Conservation (phyloP, 1,140 invertebrate genomes). For the Eumaeus atala region DNA sequence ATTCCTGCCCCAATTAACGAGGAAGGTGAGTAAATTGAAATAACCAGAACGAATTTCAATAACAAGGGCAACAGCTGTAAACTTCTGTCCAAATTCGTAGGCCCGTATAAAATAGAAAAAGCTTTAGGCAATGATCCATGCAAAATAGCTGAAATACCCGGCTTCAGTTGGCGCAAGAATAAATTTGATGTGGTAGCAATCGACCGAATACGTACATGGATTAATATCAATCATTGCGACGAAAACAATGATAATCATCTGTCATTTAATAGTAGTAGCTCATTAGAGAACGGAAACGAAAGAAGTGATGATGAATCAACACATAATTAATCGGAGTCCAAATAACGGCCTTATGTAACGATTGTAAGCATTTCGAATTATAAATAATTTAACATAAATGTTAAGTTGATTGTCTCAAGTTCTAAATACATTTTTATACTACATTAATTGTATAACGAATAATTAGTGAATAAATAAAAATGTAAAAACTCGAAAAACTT, state of each 20-base stretch:
- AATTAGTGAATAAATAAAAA: no score
- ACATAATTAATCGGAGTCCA: no score
- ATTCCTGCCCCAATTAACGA: constrained; percentile 18
- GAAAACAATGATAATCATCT: not conserved
- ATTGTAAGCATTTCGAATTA: no score
- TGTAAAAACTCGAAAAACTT: no score
- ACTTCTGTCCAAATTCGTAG: constrained; percentile 30
- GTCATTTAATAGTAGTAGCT: not conserved
- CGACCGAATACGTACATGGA: constrained; percentile 26
- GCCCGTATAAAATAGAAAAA: constrained; percentile 26
- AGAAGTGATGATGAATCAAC: no score
- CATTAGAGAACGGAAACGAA: not conserved
- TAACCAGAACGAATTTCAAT: constrained; percentile 23
- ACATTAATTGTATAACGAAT: no score
- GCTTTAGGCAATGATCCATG: constrained; percentile 29
- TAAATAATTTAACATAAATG: no score
- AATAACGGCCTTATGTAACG: no score
- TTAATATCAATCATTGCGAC: constrained; percentile 18
- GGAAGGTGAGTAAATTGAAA: constrained; percentile 28
- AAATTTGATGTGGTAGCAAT: constrained; percentile 22
- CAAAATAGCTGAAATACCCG: constrained; percentile 21
- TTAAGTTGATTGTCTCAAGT: no score
- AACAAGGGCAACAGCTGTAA: constrained; percentile 30
- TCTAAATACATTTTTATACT: no score
- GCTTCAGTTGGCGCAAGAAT: constrained; percentile 19